Conservation (phyloP, 1,140 invertebrate species). For the Drosophila nigromelanica region DNA sequence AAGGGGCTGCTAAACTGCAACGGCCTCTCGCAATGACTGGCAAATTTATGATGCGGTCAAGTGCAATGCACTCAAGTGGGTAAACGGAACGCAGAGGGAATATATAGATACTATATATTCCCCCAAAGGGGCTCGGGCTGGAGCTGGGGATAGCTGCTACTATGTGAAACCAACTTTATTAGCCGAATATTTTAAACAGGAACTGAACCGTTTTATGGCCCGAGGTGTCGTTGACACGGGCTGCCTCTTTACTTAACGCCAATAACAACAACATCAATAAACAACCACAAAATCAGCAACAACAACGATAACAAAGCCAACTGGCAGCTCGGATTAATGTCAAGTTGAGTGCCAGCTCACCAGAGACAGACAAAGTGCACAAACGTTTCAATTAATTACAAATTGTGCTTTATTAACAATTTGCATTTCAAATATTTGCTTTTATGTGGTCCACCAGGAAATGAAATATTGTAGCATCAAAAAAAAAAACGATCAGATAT, state of each 20-base stretch:
- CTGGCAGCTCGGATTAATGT: slow-evolving; percentile 33
- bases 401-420: slow-evolving; percentile 28
- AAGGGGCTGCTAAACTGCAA: slow-evolving; percentile 42
- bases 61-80: slow-evolving; percentile 45
- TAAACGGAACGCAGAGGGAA: background rate
- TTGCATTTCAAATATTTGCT: slow-evolving; percentile 27
- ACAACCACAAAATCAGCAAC: slow-evolving; percentile 2
- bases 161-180: slow-evolving; percentile 37
- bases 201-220: slow-evolving; percentile 39
- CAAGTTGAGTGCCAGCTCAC: slow-evolving; percentile 22
- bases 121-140: background rate
- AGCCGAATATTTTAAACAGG: slow-evolving; percentile 39
- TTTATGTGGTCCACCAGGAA: slow-evolving; percentile 1
- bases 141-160: background rate
- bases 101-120: too few species aligned
- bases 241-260: background rate
- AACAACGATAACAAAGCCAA: slow-evolving; percentile 6
- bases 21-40: slow-evolving; percentile 40
- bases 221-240: slow-evolving; percentile 39
- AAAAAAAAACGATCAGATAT: background rate
- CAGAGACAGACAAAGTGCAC: background rate
- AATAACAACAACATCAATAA: slow-evolving; percentile 2
- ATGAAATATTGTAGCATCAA: background rate
- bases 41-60: slow-evolving; percentile 71
- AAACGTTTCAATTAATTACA: slow-evolving; percentile 39